Base-by-base conservation (phyloP, 2,888 invertebrate genomes). In the Acanthoscelides obtectus region DNA sequence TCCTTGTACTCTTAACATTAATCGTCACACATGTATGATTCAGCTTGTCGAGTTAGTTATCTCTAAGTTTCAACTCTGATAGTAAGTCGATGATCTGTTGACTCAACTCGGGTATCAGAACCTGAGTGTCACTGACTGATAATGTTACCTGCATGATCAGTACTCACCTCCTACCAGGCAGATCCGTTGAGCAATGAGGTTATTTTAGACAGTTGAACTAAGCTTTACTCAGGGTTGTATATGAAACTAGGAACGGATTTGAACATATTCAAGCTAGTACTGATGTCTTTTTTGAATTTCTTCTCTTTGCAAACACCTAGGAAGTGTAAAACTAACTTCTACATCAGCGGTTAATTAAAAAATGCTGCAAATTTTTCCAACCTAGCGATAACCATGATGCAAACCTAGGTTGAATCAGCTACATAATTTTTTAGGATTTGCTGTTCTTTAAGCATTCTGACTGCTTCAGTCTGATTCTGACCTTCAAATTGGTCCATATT, bases 361-460 rank as follows among this genome's bases (percentile, higher is more conserved):
- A 92, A 92, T 78, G 88, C 87, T 0, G 91, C 89, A 73, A 92
- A 83, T 77, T 92, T 91, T 83, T 91, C 90, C 69, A 92, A 84
- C 63, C 91, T 87, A 3, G 86, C 87, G 22, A 89, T 89, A 66
- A 92, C 82, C 72, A 90, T 79, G 71, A 83, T 77, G 74, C 87
- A 87, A 19, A 87, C 84, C 73, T 87, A 84, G 69, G 82, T 82
- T 0, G 85, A 82, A 76, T 87, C 86, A n/a, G 17, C 77, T 75
- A n/a, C 86, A 79, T 22, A 84, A 76, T 68, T 80, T 82, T 75
- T 87, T 86, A 20, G 83, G 84, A 63, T 79, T 80, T 66, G 75
- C 70, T 87, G 84, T 63, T 80, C 77, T 74, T 81, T 79, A 2
- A 84, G 72, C 19, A 66, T 22, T 76, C 70, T 81, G 75, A 20